Conservation (phyloP, 2,113 vertebrate species). For the Gadus chalcogrammus region DNA sequence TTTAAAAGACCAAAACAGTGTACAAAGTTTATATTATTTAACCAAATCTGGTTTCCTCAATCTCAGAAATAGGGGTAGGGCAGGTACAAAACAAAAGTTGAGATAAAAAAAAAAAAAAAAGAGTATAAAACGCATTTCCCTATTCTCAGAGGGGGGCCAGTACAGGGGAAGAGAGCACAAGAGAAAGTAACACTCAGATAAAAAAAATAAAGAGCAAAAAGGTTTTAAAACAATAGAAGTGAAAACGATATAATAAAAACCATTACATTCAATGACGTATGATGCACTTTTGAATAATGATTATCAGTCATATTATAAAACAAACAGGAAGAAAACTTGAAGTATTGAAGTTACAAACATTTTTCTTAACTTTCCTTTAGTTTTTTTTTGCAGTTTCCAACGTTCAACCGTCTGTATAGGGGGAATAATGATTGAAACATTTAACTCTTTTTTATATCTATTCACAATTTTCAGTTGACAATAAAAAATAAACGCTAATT, state of each 20-base stretch:
- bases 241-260: constrained; percentile 60
- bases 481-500: constrained; percentile 54
- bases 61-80: constrained; percentile 59
- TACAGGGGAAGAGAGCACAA: constrained; percentile 64
- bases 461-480: constrained; percentile 50
- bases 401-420: constrained; percentile 45
- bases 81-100: constrained; percentile 57
- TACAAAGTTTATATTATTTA: constrained; percentile 77
- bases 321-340: constrained; percentile 40
- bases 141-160: constrained; percentile 65
- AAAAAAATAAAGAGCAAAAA: constrained; percentile 46
- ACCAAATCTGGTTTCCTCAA: constrained; percentile 76
- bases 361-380: no score
- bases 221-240: constrained; percentile 54
- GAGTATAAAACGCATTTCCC: constrained; percentile 68
- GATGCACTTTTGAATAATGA: constrained; percentile 63
- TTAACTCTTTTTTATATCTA: constrained; percentile 49
- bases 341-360: constrained; percentile 10
- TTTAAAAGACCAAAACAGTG: constrained; percentile 73
- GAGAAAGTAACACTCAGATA: constrained; percentile 63
- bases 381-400: constrained; percentile 39
- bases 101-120: constrained; percentile 52
- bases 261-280: constrained; percentile 76
- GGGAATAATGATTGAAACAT: constrained; percentile 46
- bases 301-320: constrained; percentile 60